A percentile compares a stretch with the other conserved stretches of the same genome.
Conservation (phyloP, 2,888 invertebrate genomes). For the Harpalus rufipes region DNA sequence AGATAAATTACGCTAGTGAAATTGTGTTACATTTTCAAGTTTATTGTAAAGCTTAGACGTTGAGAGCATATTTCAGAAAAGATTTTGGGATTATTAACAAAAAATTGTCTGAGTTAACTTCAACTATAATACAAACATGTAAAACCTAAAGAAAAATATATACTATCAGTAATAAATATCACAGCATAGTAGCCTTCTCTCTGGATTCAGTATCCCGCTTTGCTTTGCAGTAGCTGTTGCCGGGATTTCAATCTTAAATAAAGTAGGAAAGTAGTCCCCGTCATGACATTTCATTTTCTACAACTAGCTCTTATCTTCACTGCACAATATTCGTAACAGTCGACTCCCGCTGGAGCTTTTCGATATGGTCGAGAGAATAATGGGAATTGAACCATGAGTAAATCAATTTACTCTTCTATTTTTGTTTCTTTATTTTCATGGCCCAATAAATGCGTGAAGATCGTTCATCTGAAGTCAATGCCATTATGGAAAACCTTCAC, state of each 20-base stretch:
- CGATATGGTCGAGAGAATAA: constrained; percentile 63
- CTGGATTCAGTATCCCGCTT: not conserved
- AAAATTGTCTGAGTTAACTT: not conserved
- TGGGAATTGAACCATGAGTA: constrained; percentile 64
- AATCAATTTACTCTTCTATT: constrained; percentile 65
- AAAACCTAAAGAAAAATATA: not conserved
- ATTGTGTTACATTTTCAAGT: too few relatives aligned
- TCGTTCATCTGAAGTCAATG: constrained; percentile 54
- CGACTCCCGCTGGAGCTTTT: constrained; percentile 59
- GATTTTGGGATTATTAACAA: not conserved
- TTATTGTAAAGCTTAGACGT: too few relatives aligned
- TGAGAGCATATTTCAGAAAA: too few relatives aligned
- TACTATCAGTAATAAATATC: not conserved
- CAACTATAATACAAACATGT: not conserved
- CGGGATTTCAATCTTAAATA: constrained; percentile 46
- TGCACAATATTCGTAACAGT: constrained; percentile 64
- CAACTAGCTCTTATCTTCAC: constrained; percentile 65
- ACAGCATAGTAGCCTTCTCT: not conserved
- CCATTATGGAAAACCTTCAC: constrained; percentile 32
- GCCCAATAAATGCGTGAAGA: constrained; percentile 59
- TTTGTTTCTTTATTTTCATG: constrained; percentile 64
- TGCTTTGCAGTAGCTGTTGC: not conserved
- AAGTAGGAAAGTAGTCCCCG: constrained; percentile 51
- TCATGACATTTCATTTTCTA: constrained; percentile 62
- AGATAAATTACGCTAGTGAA: too few relatives aligned